Conservation (phyloP, 2,113 vertebrate genomes). For the Pangasianodon gigas region DNA sequence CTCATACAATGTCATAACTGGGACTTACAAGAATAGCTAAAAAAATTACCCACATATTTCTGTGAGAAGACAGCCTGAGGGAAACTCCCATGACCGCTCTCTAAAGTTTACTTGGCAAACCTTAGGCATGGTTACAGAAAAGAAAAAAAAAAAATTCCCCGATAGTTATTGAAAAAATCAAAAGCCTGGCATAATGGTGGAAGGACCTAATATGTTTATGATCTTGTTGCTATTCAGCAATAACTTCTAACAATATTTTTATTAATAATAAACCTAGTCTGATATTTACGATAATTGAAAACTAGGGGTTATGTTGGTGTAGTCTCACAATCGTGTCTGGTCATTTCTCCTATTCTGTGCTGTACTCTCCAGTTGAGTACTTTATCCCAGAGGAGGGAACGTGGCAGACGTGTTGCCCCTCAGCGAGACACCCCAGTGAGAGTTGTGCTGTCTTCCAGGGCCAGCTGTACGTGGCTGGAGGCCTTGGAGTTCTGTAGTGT, state of each 20-base stretch:
- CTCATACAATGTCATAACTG: neutral
- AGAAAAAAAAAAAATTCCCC: neutral
- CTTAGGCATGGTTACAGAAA: neutral
- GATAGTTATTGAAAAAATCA: neutral
- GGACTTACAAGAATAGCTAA: neutral
- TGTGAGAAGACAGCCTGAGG: slow-evolving; percentile 63
- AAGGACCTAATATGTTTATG: neutral
- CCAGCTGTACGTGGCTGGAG: slow-evolving; percentile 66
- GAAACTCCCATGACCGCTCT: slow-evolving; percentile 66
- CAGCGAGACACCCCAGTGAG: slow-evolving; percentile 62
- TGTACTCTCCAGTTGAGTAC: slow-evolving; percentile 64
- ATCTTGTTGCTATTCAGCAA: neutral
- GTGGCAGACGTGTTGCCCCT: slow-evolving; percentile 63
- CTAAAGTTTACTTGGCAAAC: neutral
- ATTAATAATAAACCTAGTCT: too few relatives aligned
- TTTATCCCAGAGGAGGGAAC: slow-evolving; percentile 64
- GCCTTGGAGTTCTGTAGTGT: slow-evolving; percentile 63
- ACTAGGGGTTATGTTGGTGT: neutral
- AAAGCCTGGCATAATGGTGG: neutral
- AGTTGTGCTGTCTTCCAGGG: slow-evolving; percentile 62
- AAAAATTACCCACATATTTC: slow-evolving; percentile 48
- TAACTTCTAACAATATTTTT: neutral
- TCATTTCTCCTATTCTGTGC: neutral
- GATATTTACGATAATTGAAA: neutral
- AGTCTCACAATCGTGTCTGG: neutral